Evolutionary conservation across 2,113 vertebrate genomes (phyloP), one percentile per base, ranked within the genome.

Genomic region (Haemorhous mexicanus): DNA sequence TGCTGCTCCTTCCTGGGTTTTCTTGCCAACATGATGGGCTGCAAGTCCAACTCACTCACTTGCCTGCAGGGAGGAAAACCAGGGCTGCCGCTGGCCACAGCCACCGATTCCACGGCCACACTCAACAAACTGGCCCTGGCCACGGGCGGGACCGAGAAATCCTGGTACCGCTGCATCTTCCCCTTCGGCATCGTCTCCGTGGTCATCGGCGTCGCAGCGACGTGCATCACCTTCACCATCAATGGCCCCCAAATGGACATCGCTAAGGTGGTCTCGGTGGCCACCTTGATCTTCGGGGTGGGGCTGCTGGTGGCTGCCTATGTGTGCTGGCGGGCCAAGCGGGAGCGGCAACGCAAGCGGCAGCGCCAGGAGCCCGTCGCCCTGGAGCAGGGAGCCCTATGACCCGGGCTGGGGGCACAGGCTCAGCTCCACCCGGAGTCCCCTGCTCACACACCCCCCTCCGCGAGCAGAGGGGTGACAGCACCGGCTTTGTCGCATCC

Each of bases 161-260:
- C 98, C 49, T 99, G 99, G 98, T 98, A 99, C 95, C 98, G 98
- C 94, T 99, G 99, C 96, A 97, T 99, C 94, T 98, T 99, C 94
- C 98, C 98, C 13, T 99, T 99, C 10, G 98, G 99, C 82, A 98
- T 98, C 62, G 98, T 99, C 93, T 99, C 98, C 5, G 92, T 99
- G 96, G 98, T 99, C 91, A 98, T 99, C 12, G 98, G 99, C 12
- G 93, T 98, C 2, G 98, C 99, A 0, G 98, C 98, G 53, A 98
- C 98, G 0, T 98, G 98, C 43, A 99, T 99, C 93, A 99, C 98
- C 89, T 99, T 99, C 98, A 98, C 98, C 67, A 98, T 98, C 88
- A 98, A 98, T 44, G 98, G 99, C 93, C 97, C 98, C 14, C 98
- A 98, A 43, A 98, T 99, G 98, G 97, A 97, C 97, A 97, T 98